Base-by-base conservation (phyloP, 2,888 invertebrate genomes). In the Sarcophaga variegata region DNA sequence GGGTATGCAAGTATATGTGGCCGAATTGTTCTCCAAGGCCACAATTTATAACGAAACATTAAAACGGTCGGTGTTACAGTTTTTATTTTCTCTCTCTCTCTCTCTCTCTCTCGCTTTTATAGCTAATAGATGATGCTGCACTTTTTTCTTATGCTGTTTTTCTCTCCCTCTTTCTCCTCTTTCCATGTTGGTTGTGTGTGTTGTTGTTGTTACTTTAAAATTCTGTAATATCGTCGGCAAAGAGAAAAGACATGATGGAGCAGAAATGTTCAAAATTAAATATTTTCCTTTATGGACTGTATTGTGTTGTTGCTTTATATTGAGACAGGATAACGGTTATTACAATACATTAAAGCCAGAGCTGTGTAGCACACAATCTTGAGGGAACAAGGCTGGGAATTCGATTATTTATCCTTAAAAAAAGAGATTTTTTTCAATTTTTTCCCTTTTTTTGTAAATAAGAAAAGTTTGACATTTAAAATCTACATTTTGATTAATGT, bases 401-500 rank as follows among this genome's bases (percentile, higher is more conserved):
- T 84, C 84, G 81, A 87, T 87, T 87, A 84, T 87, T 84, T 87
- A 87, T 87, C 79, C 82, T 82, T 37, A 84, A 84, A 60, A 17
- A 17, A 54, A 84, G 82, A 60, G 76, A 79, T 82, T 81, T 84
- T 77, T 62, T 14, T 20, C 27, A 20, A 20, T 20, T 20, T 20
- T 20, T 37, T 54, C 64, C 17, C 20, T 76, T 25, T 76, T 54
- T 76, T 84, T 37, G 8, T 78, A 79, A 37, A 37, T 37, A 72
- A 79, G 81, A 75, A 87, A 87, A 87, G 76, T 87, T 87, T 87
- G 87, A 84, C 87, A 87, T 84, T 87, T 79, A 75, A 84, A 87
- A 87, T 87, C 87, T 87, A 87, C 84, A 84, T 82, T 87, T 87
- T 87, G 87, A 87, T 87, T 87, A 87, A 87, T 87, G 84, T 87